A percentile compares a stretch with the other conserved stretches of the same genome.
Evolutionary conservation across 2,113 vertebrate species (phyloP).

Genomic region (Nyctibius bracteatus): DNA sequence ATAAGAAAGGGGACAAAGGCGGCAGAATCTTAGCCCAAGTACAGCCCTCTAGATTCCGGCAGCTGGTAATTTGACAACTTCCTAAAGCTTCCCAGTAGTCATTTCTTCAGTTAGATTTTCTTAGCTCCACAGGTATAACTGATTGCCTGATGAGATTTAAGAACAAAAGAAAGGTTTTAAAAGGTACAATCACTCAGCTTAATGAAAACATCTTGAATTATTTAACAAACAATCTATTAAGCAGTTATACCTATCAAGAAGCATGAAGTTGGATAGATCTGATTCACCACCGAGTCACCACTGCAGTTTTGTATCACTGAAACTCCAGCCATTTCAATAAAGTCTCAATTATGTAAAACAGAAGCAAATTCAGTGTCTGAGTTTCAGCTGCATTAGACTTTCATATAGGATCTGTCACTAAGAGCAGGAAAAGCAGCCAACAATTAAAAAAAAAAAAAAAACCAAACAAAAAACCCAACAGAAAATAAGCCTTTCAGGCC

Average conservation of each 20-base stretch:
- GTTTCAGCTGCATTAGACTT: constrained; percentile 1
- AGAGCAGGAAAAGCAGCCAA: background rate
- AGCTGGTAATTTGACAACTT: background rate
- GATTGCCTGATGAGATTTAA: background rate
- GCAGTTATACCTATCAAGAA: background rate
- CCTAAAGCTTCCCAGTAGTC: background rate
- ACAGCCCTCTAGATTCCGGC: background rate
- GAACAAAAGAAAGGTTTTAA: constrained; percentile 1
- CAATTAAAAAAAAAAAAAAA: background rate
- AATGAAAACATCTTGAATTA: constrained; percentile 46
- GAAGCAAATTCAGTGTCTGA: background rate
- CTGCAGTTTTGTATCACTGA: background rate
- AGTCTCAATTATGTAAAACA: background rate
- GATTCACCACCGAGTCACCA: background rate
- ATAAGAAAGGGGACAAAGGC: background rate
- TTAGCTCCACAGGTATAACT: background rate
- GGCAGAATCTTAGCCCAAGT: background rate
- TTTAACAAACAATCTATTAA: constrained; percentile 43
- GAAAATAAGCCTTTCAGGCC: background rate
- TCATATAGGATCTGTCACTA: background rate
- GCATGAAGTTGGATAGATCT: background rate
- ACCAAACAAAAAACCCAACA: background rate
- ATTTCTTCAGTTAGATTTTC: background rate
- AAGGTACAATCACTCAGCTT: constrained; percentile 28
- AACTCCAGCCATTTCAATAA: background rate